Conservation (phyloP, 1,140 invertebrate species). For the Ridgeia piscesae region DNA sequence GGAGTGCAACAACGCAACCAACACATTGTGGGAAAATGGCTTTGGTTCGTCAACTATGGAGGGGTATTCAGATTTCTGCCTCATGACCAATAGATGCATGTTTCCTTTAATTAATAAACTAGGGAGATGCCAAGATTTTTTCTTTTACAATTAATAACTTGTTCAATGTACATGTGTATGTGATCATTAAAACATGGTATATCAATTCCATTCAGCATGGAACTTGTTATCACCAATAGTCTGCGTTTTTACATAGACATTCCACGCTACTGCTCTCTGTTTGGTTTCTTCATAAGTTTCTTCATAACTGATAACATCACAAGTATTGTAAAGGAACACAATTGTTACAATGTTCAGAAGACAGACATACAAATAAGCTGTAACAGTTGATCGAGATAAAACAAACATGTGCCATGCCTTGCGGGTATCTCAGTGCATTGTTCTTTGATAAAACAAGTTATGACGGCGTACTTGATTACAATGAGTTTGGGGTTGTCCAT, state of each 20-base stretch:
- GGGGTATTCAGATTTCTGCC: neutral
- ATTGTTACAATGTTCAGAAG: neutral
- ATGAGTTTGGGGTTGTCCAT: neutral
- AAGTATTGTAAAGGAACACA: neutral
- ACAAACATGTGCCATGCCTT: neutral
- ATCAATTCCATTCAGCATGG: too few species aligned
- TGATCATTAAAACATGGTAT: neutral
- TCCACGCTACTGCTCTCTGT: neutral
- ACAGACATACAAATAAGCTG: neutral
- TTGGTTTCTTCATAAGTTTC: neutral
- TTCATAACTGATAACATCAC: neutral
- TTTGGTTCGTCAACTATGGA: neutral
- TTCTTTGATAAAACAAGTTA: neutral
- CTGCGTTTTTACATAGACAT: neutral
- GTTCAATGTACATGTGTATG: neutral
- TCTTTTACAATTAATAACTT: neutral
- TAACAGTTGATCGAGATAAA: neutral
- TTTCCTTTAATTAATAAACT: neutral
- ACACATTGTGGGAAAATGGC: neutral
- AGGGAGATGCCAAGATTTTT: neutral
- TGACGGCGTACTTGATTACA: neutral
- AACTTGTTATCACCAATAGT: too few species aligned
- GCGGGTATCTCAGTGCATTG: neutral
- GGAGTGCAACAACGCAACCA: neutral
- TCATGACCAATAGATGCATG: neutral